phyloP scores from a whole-genome alignment of 92 coral and sea anemone genomes.

The Micromussa lordhowensis region DNA sequence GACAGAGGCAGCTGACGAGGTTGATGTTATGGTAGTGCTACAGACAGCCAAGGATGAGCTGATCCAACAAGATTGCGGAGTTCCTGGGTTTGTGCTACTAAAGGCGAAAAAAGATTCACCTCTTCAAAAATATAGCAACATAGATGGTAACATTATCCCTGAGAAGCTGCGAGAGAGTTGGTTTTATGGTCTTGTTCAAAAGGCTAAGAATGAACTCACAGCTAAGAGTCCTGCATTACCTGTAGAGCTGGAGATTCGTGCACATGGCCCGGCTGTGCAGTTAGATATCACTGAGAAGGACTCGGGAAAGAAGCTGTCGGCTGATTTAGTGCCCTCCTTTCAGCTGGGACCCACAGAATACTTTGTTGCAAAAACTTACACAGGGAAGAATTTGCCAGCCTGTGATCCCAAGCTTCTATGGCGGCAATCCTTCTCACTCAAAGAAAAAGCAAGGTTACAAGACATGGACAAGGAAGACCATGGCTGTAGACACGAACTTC shows the following conservation, averaged over 20 bases:
- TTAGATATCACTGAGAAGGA: conserved; percentile 67
- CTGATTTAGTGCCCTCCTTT: conserved; percentile 79
- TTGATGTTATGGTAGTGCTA: conserved; percentile 81
- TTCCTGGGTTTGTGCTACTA: conserved; percentile 73
- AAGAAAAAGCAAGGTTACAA: conserved; percentile 72
- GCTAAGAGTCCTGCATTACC: conserved; percentile 15
- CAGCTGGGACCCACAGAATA: conserved; percentile 59
- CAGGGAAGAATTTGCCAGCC: conserved; percentile 10
- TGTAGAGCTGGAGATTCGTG: conserved; percentile 50
- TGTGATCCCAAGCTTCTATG: conserved; percentile 68
- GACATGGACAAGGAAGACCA: conserved; percentile 77
- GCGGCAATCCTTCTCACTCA: conserved; percentile 83
- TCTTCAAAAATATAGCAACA: conserved; percentile 47
- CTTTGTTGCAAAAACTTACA: conserved; percentile 74
- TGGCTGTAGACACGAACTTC: conserved; percentile 82
- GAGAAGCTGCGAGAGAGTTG: conserved; percentile 66
- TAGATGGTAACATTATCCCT: conserved; percentile 57
- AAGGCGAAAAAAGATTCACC: conserved; percentile 55
- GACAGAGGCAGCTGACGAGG: conserved; percentile 91
- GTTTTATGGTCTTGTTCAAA: conserved; percentile 68
- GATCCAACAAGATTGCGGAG: conserved; percentile 30
- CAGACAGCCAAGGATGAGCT: conserved; percentile 56
- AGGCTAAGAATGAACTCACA: conserved; percentile 52
- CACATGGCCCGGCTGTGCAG: conserved; percentile 89
- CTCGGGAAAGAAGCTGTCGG: conserved; percentile 61